A percentile compares a stretch with the other conserved stretches of the same genome.
These are phyloP conservation scores for Oophaga sylvatica DNA, from an alignment of 2,797 vertebrate species.

Conservation along the genomic window DNA sequence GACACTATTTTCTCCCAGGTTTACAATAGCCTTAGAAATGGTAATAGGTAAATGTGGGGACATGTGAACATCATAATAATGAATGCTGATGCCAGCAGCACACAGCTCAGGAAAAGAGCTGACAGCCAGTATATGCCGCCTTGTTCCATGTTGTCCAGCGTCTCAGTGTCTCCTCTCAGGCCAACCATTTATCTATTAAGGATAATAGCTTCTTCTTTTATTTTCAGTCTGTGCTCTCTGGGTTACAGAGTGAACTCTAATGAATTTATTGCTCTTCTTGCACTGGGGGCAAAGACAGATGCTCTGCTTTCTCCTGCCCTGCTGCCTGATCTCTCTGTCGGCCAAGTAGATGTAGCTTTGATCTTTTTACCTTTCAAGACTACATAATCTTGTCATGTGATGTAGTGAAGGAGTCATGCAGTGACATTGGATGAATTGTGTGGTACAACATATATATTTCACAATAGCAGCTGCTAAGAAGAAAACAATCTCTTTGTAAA, in stretches of 20 bases:
- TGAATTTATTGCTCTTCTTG: conserved; percentile 33
- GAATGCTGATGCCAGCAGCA: conserved; percentile 13
- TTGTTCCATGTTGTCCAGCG: conserved; percentile 18
- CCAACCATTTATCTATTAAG: conserved; percentile 22
- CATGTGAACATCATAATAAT: conserved; percentile 24
- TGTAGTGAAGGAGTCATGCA: neutral
- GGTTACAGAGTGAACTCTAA: conserved; percentile 6
- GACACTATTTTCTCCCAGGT: conserved; percentile 63
- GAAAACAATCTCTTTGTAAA: neutral
- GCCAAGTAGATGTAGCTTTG: conserved; percentile 42
- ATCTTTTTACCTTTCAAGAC: conserved; percentile 50
- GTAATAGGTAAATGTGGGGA: conserved; percentile 4
- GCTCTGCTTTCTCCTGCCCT: conserved; percentile 14
- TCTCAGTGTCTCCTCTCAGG: conserved; percentile 3
- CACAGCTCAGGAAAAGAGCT: conserved; percentile 9
- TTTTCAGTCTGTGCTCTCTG: neutral
- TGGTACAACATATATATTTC: neutral
- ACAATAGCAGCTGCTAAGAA: neutral
- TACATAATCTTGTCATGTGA: conserved; percentile 43
- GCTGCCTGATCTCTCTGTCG: conserved; percentile 37
- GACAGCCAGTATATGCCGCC: conserved; percentile 1
- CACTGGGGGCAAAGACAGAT: neutral
- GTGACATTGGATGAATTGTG: conserved; percentile 35
- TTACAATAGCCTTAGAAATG: conserved; percentile 49
- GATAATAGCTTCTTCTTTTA: conserved; percentile 29